A percentile compares a stretch with the other conserved stretches of the same genome.
These are phyloP conservation scores for Danio choprae DNA, from an alignment of 2,797 vertebrate genomes.

Conservation along the genomic window DNA sequence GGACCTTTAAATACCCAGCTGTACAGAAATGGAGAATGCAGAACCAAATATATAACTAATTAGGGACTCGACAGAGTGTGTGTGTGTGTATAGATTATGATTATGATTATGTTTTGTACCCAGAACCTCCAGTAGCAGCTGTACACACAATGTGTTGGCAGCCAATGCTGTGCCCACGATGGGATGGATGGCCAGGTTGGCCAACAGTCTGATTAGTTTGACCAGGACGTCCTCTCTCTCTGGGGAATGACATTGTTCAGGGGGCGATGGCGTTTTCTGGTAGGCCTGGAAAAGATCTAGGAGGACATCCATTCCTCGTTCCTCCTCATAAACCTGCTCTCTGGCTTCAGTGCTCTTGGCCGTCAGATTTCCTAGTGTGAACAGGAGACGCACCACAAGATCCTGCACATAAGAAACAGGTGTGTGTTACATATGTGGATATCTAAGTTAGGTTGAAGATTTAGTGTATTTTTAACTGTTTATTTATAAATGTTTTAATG, in stretches of 20 bases:
- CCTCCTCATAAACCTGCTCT: conserved; percentile 79
- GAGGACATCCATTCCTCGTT: conserved; percentile 78
- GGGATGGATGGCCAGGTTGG: conserved; percentile 89
- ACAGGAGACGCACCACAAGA: conserved; percentile 88
- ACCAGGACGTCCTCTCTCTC: conserved; percentile 88
- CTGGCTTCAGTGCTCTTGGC: conserved; percentile 82
- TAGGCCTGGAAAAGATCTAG: conserved; percentile 82
- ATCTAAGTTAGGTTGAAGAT: too few species aligned
- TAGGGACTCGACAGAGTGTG: neutral
- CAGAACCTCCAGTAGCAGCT: conserved; percentile 83
- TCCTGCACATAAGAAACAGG: conserved; percentile 79
- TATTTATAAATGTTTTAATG: too few species aligned
- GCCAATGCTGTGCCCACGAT: conserved; percentile 81
- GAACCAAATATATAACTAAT: neutral
- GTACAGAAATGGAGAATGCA: neutral
- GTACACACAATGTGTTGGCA: conserved; percentile 72
- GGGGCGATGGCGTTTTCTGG: conserved; percentile 64
- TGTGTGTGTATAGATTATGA: neutral
- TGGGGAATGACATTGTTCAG: neutral
- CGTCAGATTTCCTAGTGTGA: conserved; percentile 93
- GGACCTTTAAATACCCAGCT: too few species aligned
- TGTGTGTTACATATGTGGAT: too few species aligned
- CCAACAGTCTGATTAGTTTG: conserved; percentile 90
- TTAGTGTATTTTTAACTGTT: too few species aligned
- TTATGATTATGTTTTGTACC: conserved; percentile 74